Evolutionary conservation across 2,113 vertebrate species (phyloP), one percentile per base, ranked within the genome.

Genomic region (Myotis brandtii): DNA sequence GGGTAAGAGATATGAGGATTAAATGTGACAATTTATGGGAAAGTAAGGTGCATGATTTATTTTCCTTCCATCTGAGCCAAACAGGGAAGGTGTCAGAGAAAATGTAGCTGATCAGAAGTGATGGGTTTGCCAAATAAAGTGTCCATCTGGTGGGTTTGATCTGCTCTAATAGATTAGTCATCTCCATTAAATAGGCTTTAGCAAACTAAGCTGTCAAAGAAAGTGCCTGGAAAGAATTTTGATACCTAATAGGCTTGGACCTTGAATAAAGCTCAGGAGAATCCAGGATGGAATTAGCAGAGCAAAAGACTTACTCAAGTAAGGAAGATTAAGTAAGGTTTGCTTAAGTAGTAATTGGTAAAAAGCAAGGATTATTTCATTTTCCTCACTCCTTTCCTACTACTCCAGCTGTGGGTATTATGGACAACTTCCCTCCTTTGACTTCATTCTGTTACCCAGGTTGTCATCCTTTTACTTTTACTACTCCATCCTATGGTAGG

Each of bases 281-380:
- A 69, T 82, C 48, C n/a, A 18, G 90, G 76, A 81, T 94, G 72
- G 37, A 86, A 12, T 93, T 90, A 85, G 52, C 50, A 94, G 80
- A 67, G 32, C 30, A 86, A 85, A 96, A 77, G 76, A 84, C 56
- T 95, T 85, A 34, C 48, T 64, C 1, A 85, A 82, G 16, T 62
- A 86, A 91, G n/a, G 46, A 94, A 95, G 52, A 88, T 96, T 93
- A 96, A 70, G 18, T 30, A 86, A 56, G 37, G 48, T 93, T 93
- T 91, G 48, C 64, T 86, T 86, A 66, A 93, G 37, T 77, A 75
- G 32, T 86, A 56, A 95, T 32, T 88, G 56, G 32, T 72, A 70
- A 97, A 93, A 77, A 73, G 75, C 18, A 80, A 93, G 52, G n/a
- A 50, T 92, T 77, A 46, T 80, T 94, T 91, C 32, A 87, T 93